phyloP scores from a whole-genome alignment of 1,140 invertebrate species.

The Hyles euphorbiae region DNA sequence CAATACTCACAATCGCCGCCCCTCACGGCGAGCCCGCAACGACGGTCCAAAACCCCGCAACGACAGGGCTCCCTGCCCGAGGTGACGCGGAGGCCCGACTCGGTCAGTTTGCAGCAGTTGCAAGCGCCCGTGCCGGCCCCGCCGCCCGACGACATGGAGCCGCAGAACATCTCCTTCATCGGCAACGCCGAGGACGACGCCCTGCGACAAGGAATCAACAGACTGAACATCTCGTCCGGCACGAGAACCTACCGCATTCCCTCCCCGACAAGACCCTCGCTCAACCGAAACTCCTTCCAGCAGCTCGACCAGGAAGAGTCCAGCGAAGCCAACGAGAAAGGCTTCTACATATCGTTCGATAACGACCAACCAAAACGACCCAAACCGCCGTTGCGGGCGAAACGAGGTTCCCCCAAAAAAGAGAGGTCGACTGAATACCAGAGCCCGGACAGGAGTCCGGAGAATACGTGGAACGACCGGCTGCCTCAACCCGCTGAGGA shows the following conservation, averaged over 20 bases:
- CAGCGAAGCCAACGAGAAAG: conserved; percentile 81
- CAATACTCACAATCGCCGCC: conserved; percentile 48
- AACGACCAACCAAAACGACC: conserved; percentile 90
- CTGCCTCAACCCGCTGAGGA: conserved; percentile 20
- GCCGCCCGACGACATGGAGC: conserved; percentile 89
- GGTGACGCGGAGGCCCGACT: conserved; percentile 31
- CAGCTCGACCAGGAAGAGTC: conserved; percentile 71
- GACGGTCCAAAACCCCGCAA: conserved; percentile 54
- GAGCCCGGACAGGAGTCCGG: conserved; percentile 60
- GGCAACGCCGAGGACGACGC: conserved; percentile 80
- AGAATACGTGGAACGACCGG: conserved; percentile 39
- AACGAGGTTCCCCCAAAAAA: conserved; percentile 86
- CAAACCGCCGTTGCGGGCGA: conserved; percentile 88
- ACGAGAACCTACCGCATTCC: conserved; percentile 91
- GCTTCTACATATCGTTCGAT: conserved; percentile 97
- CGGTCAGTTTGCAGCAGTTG: conserved; percentile 64
- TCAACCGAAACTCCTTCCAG: conserved; percentile 84
- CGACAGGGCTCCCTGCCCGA: conserved; percentile 54
- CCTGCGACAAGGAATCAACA: conserved; percentile 79
- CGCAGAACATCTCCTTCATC: conserved; percentile 94
- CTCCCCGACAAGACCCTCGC: conserved; percentile 85
- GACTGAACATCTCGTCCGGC: conserved; percentile 89
- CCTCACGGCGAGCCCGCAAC: conserved; percentile 41
- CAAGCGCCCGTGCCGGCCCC: conserved; percentile 73
- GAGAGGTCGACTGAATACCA: conserved; percentile 71